A percentile compares a stretch with the other conserved stretches of the same genome.
Conservation (phyloP, 2,797 vertebrate genomes). For the Periparus ater region DNA sequence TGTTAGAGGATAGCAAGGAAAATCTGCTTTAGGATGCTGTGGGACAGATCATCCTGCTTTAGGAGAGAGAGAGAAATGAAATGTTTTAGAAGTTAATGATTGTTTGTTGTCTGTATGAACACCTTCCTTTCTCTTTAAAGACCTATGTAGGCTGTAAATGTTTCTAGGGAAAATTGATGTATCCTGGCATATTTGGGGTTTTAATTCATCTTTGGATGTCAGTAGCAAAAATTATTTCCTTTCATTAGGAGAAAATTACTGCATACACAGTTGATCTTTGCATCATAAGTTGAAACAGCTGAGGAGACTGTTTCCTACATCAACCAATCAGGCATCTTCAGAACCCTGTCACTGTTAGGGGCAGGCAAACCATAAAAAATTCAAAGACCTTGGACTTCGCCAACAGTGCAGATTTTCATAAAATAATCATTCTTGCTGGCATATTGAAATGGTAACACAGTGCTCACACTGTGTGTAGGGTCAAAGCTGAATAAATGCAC, state of each 20-base stretch:
- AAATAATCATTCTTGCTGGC: background rate
- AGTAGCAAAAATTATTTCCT: background rate
- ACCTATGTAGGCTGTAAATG: background rate
- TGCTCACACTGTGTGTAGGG: background rate
- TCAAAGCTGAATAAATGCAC: background rate
- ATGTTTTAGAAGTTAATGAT: background rate
- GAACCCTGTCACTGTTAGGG: background rate
- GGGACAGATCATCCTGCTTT: background rate
- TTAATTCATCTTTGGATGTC: background rate
- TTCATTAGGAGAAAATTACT: background rate
- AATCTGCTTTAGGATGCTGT: background rate
- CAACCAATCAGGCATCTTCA: background rate
- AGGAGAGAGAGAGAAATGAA: background rate
- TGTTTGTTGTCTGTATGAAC: background rate
- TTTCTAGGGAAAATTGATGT: background rate
- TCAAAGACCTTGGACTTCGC: background rate
- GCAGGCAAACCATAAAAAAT: background rate
- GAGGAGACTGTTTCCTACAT: too few species aligned
- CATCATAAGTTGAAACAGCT: background rate
- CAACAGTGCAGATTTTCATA: slow-evolving; percentile 3
- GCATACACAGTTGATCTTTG: background rate
- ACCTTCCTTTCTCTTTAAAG: background rate
- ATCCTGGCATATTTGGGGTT: background rate
- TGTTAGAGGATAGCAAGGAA: background rate
- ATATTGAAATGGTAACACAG: background rate